A percentile compares a stretch with the other conserved stretches of the same genome.
Conservation (phyloP, 2,888 invertebrate species). For the Apodemia zela region DNA sequence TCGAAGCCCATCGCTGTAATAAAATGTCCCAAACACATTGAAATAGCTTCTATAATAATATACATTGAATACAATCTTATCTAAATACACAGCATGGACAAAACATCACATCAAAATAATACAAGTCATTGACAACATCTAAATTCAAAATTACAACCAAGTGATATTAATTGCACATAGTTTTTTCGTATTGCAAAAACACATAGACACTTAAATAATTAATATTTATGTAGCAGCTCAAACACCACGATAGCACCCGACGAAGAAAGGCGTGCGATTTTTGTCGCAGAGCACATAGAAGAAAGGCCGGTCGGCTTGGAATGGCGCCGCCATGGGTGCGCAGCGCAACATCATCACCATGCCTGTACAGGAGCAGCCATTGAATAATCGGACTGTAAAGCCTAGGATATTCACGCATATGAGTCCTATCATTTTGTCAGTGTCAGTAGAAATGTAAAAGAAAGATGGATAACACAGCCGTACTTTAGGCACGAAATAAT, state of each 20-base stretch:
- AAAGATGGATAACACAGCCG: too few species aligned
- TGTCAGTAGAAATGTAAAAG: too few species aligned
- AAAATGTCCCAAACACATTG: constrained; percentile 31
- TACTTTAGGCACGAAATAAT: too few species aligned
- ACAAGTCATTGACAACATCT: too few species aligned
- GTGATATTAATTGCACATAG: too few species aligned
- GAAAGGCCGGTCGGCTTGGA: constrained; percentile 68
- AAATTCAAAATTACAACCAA: too few species aligned
- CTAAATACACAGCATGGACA: too few species aligned
- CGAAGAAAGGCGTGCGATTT: constrained; percentile 46
- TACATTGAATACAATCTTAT: not conserved
- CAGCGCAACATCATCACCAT: constrained; percentile 68
- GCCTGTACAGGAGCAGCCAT: constrained; percentile 44
- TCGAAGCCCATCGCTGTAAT: constrained; percentile 53
- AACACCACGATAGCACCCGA: constrained; percentile 50
- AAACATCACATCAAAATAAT: too few species aligned
- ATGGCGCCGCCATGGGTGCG: constrained; percentile 44
- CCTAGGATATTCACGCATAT: not conserved
- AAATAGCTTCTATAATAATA: too few species aligned
- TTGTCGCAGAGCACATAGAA: constrained; percentile 51
- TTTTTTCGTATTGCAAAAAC: too few species aligned
- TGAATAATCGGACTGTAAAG: constrained; percentile 1
- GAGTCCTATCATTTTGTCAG: not conserved
- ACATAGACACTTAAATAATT: too few species aligned
- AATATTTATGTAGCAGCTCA: too few species aligned